These are phyloP conservation scores for Pseudochromis fuscus DNA, from an alignment of 2,797 vertebrate species.

Conservation along the genomic window DNA sequence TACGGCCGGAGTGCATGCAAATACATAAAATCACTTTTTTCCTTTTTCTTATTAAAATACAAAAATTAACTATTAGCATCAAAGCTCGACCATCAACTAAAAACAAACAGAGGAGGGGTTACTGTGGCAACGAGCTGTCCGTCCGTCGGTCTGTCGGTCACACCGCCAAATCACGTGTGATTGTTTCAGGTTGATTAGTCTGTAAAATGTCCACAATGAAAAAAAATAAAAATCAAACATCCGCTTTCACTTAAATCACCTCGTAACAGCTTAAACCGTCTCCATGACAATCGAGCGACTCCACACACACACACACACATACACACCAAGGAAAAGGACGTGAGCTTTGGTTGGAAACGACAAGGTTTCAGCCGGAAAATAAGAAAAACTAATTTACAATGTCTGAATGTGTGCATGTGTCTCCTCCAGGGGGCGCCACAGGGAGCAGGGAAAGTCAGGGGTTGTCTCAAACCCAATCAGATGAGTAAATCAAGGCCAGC, in stretches of 20 bases:
- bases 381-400: too few relatives aligned
- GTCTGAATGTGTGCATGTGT: too few relatives aligned
- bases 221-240: constrained; percentile 22
- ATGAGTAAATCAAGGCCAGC: too few relatives aligned
- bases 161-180: neutral
- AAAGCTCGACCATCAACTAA: constrained; percentile 82
- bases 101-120: constrained; percentile 81
- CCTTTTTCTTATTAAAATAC: constrained; percentile 88
- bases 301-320: too few relatives aligned
- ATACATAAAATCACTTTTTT: constrained; percentile 91
- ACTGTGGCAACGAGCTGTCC: constrained; percentile 71
- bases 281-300: too few relatives aligned
- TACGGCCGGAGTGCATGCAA: constrained; percentile 95
- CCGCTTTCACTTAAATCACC: too few relatives aligned
- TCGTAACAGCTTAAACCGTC: too few relatives aligned
- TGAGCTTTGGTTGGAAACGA: too few relatives aligned
- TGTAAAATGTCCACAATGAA: constrained; percentile 33
- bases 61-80: constrained; percentile 87
- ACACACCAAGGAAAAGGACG: too few relatives aligned
- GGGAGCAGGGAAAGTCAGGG: too few relatives aligned
- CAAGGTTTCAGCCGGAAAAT: too few relatives aligned
- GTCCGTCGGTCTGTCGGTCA: constrained; percentile 29
- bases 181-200: neutral
- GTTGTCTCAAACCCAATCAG: too few relatives aligned
- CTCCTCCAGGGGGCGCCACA: constrained; percentile 1